Conservation (phyloP, 1,140 invertebrate genomes). For the Tetramorium simillimum region DNA sequence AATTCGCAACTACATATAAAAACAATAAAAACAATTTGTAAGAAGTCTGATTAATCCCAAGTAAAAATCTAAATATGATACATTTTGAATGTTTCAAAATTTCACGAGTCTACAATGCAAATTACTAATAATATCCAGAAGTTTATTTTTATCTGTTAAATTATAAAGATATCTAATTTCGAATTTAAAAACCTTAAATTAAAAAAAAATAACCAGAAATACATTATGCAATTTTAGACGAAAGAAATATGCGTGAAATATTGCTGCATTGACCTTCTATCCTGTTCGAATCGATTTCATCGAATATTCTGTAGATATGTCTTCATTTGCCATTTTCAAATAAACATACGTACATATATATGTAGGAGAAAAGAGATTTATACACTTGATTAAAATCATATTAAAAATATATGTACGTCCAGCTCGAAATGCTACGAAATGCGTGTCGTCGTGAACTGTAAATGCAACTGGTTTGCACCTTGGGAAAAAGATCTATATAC, state of each 20-base stretch:
- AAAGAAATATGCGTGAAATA: background rate
- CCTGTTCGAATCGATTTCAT: background rate
- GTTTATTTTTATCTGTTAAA: background rate
- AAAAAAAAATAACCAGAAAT: background rate
- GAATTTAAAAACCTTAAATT: background rate
- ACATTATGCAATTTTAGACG: background rate
- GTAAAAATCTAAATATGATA: background rate
- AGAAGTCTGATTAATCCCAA: background rate
- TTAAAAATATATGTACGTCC: background rate
- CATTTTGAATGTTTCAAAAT: background rate
- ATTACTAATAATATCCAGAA: background rate
- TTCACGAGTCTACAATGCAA: background rate
- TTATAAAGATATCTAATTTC: background rate
- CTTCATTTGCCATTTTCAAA: background rate
- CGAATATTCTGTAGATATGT: background rate
- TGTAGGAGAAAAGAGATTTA: background rate
- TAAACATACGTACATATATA: background rate
- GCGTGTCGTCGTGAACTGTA: background rate
- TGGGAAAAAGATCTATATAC: background rate
- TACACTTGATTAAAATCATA: background rate
- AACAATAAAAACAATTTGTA: background rate
- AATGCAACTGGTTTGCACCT: background rate
- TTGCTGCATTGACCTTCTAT: background rate
- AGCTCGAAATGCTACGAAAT: background rate
- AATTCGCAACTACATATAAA: background rate